phyloP scores from a whole-genome alignment of 2,113 vertebrate species.

The Rhombomys opimus region DNA sequence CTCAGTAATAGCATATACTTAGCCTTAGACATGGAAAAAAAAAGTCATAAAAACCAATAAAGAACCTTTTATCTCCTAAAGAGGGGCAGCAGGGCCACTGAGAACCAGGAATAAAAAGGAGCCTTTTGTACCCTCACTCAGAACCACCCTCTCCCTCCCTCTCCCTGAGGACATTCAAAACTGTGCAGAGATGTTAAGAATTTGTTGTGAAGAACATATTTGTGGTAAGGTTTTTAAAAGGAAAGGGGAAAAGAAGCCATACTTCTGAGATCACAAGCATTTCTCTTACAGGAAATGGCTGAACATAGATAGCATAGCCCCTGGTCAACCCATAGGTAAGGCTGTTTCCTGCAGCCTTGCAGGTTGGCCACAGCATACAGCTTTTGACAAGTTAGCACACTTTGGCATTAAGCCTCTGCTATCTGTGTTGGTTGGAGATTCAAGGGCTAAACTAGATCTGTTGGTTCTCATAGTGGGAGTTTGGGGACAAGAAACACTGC shows the following conservation, averaged over 20 bases:
- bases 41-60: background rate
- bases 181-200: background rate
- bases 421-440: background rate
- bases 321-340: background rate
- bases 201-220: background rate
- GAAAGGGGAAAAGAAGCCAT: background rate
- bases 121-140: background rate
- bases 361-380: background rate
- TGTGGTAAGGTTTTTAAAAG: conserved; percentile 36
- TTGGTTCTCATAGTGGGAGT: background rate
- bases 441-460: background rate
- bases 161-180: conserved; percentile 22
- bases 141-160: background rate
- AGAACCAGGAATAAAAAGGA: background rate
- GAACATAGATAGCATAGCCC: background rate
- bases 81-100: background rate
- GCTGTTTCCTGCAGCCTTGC: background rate
- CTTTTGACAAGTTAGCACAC: background rate
- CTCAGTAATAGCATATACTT: background rate
- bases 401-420: background rate
- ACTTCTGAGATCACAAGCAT: background rate
- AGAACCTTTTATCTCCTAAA: conserved; percentile 21
- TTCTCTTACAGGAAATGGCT: conserved; percentile 1
- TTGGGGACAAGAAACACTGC: background rate
- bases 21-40: conserved; percentile 32